Evolutionary conservation across 2,888 invertebrate genomes (phyloP).

Genomic region (Plagodis dolabraria): DNA sequence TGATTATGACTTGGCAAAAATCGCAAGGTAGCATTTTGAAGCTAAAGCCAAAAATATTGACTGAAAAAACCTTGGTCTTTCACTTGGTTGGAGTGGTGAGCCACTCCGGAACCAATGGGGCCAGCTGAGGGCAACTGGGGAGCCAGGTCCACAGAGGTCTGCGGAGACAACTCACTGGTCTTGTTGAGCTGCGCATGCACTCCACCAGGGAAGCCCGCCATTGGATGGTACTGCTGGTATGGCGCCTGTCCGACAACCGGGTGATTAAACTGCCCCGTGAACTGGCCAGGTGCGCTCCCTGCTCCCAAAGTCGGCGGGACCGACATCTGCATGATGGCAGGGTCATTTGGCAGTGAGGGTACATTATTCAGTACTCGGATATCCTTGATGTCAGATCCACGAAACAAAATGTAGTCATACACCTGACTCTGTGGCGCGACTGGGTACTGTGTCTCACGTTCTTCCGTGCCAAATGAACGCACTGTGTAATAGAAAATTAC

Average conservation of each 20-base stretch:
- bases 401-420: conserved; percentile 99
- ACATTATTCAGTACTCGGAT: conserved; percentile 97
- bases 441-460: conserved; percentile 97
- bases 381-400: conserved; percentile 99
- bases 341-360: conserved; percentile 96
- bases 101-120: conserved; percentile 78
- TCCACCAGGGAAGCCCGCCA: conserved; percentile 80
- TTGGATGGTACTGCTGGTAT: conserved; percentile 79
- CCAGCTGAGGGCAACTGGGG: conserved; percentile 66
- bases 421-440: conserved; percentile 99
- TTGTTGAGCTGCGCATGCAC: conserved; percentile 77
- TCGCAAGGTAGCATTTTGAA: conserved; percentile 74
- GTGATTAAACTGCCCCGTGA: conserved; percentile 87
- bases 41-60: conserved; percentile 63
- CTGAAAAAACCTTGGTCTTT: conserved; percentile 84
- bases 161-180: conserved; percentile 83
- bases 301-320: conserved; percentile 89
- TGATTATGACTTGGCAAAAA: conserved; percentile 61
- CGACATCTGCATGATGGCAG: conserved; percentile 97
- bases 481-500: conserved; percentile 86
- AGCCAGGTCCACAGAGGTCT: conserved; percentile 73
- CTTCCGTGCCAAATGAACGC: conserved; percentile 99
- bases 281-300: conserved; percentile 86
- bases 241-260: conserved; percentile 87
- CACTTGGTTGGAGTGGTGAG: conserved; percentile 79